Percentiles rank a stretch among this genome's conserved stretches.
phyloP scores from a whole-genome alignment of 2,888 invertebrate genomes.

The Drosophila formosana region DNA sequence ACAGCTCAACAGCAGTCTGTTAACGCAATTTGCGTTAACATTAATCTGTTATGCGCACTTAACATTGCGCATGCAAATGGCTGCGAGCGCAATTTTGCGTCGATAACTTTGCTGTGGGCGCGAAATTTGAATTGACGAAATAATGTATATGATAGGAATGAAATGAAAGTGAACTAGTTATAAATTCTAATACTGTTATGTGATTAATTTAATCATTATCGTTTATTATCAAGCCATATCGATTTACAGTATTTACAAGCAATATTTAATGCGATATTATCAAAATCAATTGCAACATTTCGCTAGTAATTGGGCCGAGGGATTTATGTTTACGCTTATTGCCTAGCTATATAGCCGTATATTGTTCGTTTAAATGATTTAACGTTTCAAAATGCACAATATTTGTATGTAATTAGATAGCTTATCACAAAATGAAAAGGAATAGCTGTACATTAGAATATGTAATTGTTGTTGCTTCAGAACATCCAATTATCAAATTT shows the following conservation, averaged over 20 bases:
- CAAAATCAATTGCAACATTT: slow-evolving; percentile 64
- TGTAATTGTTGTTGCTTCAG: slow-evolving; percentile 58
- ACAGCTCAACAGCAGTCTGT: slow-evolving; percentile 1
- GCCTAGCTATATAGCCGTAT: slow-evolving; percentile 33
- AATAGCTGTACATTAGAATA: slow-evolving; percentile 57
- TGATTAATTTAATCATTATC: slow-evolving; percentile 17
- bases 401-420: slow-evolving; percentile 46
- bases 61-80: slow-evolving; percentile 21
- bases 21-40: neutral
- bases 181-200: neutral
- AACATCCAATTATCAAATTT: slow-evolving; percentile 85
- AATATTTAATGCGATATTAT: slow-evolving; percentile 51
- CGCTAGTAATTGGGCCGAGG: slow-evolving; percentile 60
- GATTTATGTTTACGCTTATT: slow-evolving; percentile 34
- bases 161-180: neutral
- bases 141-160: neutral
- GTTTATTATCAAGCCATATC: slow-evolving; percentile 69
- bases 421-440: slow-evolving; percentile 69
- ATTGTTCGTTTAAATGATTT: slow-evolving; percentile 36
- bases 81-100: slow-evolving; percentile 18
- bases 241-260: slow-evolving; percentile 75
- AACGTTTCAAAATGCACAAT: slow-evolving; percentile 56
- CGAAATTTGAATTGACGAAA: neutral
- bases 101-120: slow-evolving; percentile 5
- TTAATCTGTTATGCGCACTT: slow-evolving; percentile 1